Evolutionary conservation across 1,140 invertebrate genomes (phyloP).

Genomic region (Caenorhabditis brenneri): DNA sequence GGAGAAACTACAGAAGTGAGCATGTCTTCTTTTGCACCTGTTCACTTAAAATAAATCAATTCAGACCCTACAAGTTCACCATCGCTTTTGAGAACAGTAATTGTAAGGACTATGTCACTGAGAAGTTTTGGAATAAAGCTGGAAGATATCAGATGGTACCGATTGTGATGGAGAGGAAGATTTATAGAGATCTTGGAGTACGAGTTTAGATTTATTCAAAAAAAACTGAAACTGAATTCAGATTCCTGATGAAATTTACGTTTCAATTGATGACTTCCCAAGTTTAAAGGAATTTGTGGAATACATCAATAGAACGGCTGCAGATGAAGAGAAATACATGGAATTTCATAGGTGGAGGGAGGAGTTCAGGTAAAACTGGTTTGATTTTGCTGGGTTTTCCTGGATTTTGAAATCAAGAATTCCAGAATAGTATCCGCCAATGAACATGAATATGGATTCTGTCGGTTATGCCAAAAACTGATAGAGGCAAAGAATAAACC

Average conservation of each 20-base stretch:
- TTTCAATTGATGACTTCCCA: slow-evolving; percentile 48
- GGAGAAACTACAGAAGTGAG: neutral
- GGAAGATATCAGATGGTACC: neutral
- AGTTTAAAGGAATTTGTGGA: neutral
- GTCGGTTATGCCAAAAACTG: neutral
- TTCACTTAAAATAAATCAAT: slow-evolving; percentile 73
- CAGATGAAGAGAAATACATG: slow-evolving; percentile 20
- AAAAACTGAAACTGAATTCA: neutral
- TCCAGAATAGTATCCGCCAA: neutral
- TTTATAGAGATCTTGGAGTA: slow-evolving; percentile 44
- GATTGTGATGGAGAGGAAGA: slow-evolving; percentile 43
- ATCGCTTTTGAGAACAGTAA: slow-evolving; percentile 95
- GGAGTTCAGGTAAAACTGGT: slow-evolving; percentile 24
- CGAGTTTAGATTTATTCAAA: neutral
- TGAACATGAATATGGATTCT: neutral
- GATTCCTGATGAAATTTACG: slow-evolving; percentile 37
- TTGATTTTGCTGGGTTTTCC: no score
- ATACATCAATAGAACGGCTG: neutral
- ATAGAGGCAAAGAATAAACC: neutral
- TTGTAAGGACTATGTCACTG: slow-evolving; percentile 92
- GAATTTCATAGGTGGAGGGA: slow-evolving; percentile 49
- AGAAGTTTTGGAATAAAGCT: slow-evolving; percentile 76
- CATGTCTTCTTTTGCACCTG: neutral
- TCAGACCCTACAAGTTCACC: slow-evolving; percentile 94
- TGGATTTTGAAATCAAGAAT: neutral